phyloP scores from a whole-genome alignment of 2,888 invertebrate species.

The Noctua comes region DNA sequence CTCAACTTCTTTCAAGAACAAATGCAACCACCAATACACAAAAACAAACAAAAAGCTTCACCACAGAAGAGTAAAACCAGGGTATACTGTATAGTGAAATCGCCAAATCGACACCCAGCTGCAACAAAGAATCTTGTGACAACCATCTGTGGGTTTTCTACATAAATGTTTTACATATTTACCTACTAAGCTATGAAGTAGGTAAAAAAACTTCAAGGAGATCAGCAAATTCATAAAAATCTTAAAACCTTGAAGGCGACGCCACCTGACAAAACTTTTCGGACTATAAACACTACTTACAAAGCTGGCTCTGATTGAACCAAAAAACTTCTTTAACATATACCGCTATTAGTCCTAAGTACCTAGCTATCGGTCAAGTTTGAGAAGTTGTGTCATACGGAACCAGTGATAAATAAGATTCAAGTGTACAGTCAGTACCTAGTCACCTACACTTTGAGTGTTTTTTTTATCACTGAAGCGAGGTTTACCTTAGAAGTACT shows the following conservation, averaged over 20 bases:
- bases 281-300: conserved; percentile 8
- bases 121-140: too few relatives aligned
- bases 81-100: too few relatives aligned
- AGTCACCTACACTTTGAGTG: background rate
- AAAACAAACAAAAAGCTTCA: too few relatives aligned
- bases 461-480: background rate
- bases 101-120: too few relatives aligned
- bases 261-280: conserved; percentile 35
- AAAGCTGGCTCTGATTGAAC: conserved; percentile 4
- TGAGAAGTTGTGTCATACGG: background rate
- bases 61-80: too few relatives aligned
- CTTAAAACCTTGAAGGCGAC: conserved; percentile 11
- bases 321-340: background rate
- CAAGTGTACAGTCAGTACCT: background rate
- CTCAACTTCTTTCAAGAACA: too few relatives aligned
- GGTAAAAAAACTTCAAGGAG: conserved; percentile 2
- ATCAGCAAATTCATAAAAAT: background rate
- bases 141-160: too few relatives aligned
- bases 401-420: background rate
- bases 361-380: conserved; percentile 10
- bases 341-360: background rate
- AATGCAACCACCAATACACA: too few relatives aligned
- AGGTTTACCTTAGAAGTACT: background rate
- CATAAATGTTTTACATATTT: too few relatives aligned
- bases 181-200: background rate